Percentiles rank a stretch among this genome's conserved stretches.
Evolutionary conservation across 2,888 invertebrate species (phyloP).

Genomic region (Caenorhabditis drosophilae): DNA sequence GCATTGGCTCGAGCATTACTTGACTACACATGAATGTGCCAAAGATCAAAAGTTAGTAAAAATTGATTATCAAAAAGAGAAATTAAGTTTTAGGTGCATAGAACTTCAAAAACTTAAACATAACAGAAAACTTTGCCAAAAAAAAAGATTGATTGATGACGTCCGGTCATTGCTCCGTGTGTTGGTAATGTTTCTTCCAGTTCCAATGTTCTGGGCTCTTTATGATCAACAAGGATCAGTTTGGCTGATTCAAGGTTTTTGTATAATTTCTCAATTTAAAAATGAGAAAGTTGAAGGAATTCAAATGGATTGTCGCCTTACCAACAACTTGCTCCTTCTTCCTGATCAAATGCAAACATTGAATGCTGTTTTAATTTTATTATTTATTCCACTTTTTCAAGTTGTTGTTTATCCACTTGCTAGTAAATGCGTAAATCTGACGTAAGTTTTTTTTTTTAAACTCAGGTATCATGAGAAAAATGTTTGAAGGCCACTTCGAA

Average conservation of each 20-base stretch:
- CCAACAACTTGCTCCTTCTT: constrained; percentile 49
- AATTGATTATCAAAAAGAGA: not conserved
- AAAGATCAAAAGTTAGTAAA: constrained; percentile 48
- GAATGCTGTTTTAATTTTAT: constrained; percentile 71
- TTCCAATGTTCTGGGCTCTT: constrained; percentile 96
- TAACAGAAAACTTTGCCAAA: constrained; percentile 46
- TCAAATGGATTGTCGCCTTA: constrained; percentile 64
- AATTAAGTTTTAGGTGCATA: constrained; percentile 18
- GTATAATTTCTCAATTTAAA: too few relatives aligned
- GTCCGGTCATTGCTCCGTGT: constrained; percentile 58
- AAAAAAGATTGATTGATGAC: constrained; percentile 60
- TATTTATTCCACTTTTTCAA: constrained; percentile 72
- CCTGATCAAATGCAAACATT: constrained; percentile 67
- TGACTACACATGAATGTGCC: constrained; percentile 56
- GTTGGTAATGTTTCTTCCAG: constrained; percentile 68
- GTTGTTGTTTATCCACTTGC: constrained; percentile 67
- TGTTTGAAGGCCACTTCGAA: constrained; percentile 74
- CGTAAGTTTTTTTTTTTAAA: constrained; percentile 45
- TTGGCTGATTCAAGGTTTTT: constrained; percentile 92
- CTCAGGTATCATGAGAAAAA: not conserved
- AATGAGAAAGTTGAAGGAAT: too few relatives aligned
- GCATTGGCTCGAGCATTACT: constrained; percentile 63
- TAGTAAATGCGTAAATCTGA: constrained; percentile 44
- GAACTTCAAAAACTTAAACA: constrained; percentile 39
- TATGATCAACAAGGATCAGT: constrained; percentile 93